Conservation (phyloP, 2,113 vertebrate genomes). For the Halichoeres trimaculatus region DNA sequence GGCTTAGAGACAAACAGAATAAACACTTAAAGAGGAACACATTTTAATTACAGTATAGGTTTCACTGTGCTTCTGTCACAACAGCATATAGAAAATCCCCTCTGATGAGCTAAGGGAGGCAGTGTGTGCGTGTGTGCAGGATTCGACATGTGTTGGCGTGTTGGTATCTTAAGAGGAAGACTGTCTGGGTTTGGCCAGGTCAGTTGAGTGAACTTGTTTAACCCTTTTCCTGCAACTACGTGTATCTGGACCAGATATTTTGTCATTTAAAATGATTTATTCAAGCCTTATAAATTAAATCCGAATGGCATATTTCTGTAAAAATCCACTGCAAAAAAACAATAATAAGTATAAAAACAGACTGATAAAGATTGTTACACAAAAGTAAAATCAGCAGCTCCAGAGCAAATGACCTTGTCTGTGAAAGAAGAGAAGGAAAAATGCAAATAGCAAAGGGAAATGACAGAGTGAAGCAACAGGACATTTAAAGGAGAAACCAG, state of each 20-base stretch:
- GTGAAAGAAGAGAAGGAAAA: slow-evolving; percentile 52
- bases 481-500: slow-evolving; percentile 78
- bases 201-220: slow-evolving; percentile 22
- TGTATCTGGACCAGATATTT: not conserved
- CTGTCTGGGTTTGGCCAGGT: slow-evolving; percentile 25
- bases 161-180: slow-evolving; percentile 32
- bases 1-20: slow-evolving; percentile 42
- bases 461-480: slow-evolving; percentile 69
- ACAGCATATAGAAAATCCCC: slow-evolving; percentile 34
- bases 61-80: slow-evolving; percentile 59
- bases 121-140: slow-evolving; percentile 13
- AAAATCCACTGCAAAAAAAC: not conserved
- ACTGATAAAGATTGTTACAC: not conserved
- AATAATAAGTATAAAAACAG: not conserved
- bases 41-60: slow-evolving; percentile 67
- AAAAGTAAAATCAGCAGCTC: slow-evolving; percentile 15
- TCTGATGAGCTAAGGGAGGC: slow-evolving; percentile 11
- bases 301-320: not conserved
- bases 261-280: not conserved
- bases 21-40: slow-evolving; percentile 40
- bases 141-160: slow-evolving; percentile 28
- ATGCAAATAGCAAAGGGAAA: slow-evolving; percentile 65
- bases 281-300: slow-evolving; percentile 8
- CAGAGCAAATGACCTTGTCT: slow-evolving; percentile 63
- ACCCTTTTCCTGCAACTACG: not conserved